Base-by-base conservation (phyloP, 2,797 vertebrate species). In the Nothura maculosa region DNA sequence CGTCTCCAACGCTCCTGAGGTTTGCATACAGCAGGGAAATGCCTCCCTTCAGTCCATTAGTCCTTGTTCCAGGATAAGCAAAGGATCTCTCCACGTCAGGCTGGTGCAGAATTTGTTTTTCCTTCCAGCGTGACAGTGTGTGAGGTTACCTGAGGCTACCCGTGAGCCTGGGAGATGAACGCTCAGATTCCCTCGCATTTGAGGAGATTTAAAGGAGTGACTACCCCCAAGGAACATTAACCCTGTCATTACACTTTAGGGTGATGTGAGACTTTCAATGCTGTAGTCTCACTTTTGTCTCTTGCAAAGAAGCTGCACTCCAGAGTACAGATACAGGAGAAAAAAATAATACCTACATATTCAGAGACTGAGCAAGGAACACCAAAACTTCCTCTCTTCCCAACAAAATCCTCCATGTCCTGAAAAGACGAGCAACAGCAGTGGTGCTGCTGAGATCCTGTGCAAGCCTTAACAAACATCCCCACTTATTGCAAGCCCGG, bases 81-180 rank as follows among this genome's bases (percentile, higher is more conserved):
- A 63, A 94, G 55, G 18, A 62, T 57, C 66, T 78, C 79, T 36
- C 32, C 60, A 8, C 0, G 0, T 20, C 66, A 75, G 58, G 32
- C 76, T 85, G 69, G 21, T 60, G 74, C 55, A 76, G 34, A 69
- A 66, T 69, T 73, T 82, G 54, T 55, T 94, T 81, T 45, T 43
- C 66, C 76, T 79, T 78, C 55, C 84, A 96, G 79, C 27, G 2
- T 27, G 62, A 77, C 52, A 50, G 58, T 1, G n/a, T 40, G 14
- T 3, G 50, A 92, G 75, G 94, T 92, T 87, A 96, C 60, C 69
- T 76, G 73, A 89, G 93, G 94, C 89, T 92, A 68, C 70, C 69
- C 9, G 34, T 43, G 79, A 93, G 81, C 73, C 58, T 28, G 2
- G 40, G 72, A 87, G 73, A 87, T 73, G 76, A 94, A 94, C 89